Conservation (phyloP, 2,113 vertebrate species). For the Apistogramma diplotaenia region DNA sequence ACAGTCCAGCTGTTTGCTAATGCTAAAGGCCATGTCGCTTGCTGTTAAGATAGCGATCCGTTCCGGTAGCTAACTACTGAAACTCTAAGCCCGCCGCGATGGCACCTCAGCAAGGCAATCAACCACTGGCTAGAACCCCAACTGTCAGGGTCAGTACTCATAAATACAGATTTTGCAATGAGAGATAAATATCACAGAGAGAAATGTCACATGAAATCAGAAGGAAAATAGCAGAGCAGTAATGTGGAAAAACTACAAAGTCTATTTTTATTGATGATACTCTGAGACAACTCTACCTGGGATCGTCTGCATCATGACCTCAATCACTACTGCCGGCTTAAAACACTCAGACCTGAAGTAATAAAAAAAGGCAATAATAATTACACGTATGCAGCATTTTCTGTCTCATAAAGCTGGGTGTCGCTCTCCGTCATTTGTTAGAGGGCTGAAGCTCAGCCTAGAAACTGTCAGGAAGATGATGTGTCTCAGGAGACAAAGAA, state of each 20-base stretch:
- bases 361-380: not conserved
- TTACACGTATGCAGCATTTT: not conserved
- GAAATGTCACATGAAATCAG: not conserved
- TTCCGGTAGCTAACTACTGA: too few species aligned
- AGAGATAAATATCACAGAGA: too few species aligned
- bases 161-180: not conserved
- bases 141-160: not conserved
- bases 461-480: slow-evolving; percentile 58
- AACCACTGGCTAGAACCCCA: too few species aligned
- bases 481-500: slow-evolving; percentile 60
- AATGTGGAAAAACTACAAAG: not conserved
- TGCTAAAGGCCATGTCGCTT: too few species aligned
- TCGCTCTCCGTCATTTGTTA: slow-evolving; percentile 45
- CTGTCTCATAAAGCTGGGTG: not conserved
- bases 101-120: too few species aligned
- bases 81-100: too few species aligned
- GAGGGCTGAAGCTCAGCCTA: slow-evolving; percentile 25
- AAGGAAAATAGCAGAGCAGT: not conserved
- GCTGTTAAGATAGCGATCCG: too few species aligned
- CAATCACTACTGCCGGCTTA: not conserved
- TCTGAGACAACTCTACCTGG: not conserved
- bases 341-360: slow-evolving; percentile 4
- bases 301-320: not conserved
- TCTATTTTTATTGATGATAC: not conserved
- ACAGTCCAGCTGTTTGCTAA: too few species aligned